Percentiles rank a stretch among this genome's conserved stretches.
Evolutionary conservation across 1,140 invertebrate species (phyloP).

Genomic region (Ephestia elutella): DNA sequence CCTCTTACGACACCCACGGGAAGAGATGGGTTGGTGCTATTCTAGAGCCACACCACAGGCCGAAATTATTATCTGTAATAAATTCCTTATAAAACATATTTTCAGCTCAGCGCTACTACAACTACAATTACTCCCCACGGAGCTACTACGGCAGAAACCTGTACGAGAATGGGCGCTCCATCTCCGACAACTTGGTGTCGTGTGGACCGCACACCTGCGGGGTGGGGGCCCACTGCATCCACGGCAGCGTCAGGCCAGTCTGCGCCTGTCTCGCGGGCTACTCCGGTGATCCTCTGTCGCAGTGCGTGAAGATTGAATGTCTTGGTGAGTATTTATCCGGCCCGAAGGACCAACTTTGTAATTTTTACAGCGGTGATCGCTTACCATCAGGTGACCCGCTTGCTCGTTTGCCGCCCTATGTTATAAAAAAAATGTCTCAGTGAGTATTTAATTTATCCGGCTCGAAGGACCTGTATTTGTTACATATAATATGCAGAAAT

Average conservation of each 20-base stretch:
- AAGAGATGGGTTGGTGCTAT: too few species aligned
- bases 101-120: constrained; percentile 54
- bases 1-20: too few species aligned
- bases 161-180: constrained; percentile 60
- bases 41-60: too few species aligned
- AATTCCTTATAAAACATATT: constrained; percentile 10
- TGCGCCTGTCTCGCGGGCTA: constrained; percentile 83
- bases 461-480: too few species aligned
- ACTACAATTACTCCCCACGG: constrained; percentile 50
- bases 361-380: too few species aligned
- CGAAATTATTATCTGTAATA: too few species aligned
- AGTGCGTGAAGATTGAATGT: constrained; percentile 80
- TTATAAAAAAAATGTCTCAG: too few species aligned
- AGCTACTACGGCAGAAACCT: constrained; percentile 47
- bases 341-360: too few species aligned
- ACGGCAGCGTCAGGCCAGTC: constrained; percentile 77
- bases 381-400: too few species aligned
- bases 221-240: constrained; percentile 77
- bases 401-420: too few species aligned
- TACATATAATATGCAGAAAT: too few species aligned
- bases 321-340: constrained; percentile 56
- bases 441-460: too few species aligned
- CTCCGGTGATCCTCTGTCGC: constrained; percentile 80
- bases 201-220: constrained; percentile 75
- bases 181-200: constrained; percentile 53